These are phyloP conservation scores for Lithophane leautieri DNA, from an alignment of 2,888 invertebrate genomes.

Conservation along the genomic window DNA sequence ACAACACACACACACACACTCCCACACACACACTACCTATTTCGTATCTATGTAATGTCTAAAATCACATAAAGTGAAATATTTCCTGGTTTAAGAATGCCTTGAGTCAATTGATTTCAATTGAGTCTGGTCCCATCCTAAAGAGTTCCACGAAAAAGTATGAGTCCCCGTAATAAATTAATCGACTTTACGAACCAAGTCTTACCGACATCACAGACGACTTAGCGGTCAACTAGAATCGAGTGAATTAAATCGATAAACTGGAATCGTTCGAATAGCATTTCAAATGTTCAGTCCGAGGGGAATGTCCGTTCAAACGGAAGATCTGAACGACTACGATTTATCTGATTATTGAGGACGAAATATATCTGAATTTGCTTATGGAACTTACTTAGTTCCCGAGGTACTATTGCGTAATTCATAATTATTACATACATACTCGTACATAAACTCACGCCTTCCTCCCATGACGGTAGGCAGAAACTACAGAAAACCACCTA, in stretches of 20 bases:
- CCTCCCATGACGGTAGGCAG: not conserved
- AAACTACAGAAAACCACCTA: not conserved
- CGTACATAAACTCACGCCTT: not conserved
- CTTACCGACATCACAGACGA: not conserved
- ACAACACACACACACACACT: no score
- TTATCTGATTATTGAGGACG: slow-evolving; percentile 6
- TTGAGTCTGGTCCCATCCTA: not conserved
- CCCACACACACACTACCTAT: no score
- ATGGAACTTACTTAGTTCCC: not conserved
- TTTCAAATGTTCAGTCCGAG: slow-evolving; percentile 31
- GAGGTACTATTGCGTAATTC: not conserved
- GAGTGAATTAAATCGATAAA: slow-evolving; percentile 37
- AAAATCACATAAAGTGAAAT: not conserved
- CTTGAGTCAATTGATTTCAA: not conserved
- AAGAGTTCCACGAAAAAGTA: slow-evolving; percentile 1
- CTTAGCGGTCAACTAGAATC: slow-evolving; percentile 11
- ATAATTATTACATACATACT: not conserved
- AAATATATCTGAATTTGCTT: slow-evolving; percentile 11
- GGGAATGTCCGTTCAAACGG: slow-evolving; percentile 1
- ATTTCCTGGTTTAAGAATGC: not conserved
- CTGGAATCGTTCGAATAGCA: slow-evolving; percentile 35
- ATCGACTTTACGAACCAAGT: not conserved
- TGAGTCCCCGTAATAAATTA: slow-evolving; percentile 13
- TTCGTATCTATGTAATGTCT: not conserved
- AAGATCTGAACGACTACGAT: slow-evolving; percentile 29